Evolutionary conservation across 2,113 vertebrate species (phyloP).

Genomic region (Oceanodroma tethys): DNA sequence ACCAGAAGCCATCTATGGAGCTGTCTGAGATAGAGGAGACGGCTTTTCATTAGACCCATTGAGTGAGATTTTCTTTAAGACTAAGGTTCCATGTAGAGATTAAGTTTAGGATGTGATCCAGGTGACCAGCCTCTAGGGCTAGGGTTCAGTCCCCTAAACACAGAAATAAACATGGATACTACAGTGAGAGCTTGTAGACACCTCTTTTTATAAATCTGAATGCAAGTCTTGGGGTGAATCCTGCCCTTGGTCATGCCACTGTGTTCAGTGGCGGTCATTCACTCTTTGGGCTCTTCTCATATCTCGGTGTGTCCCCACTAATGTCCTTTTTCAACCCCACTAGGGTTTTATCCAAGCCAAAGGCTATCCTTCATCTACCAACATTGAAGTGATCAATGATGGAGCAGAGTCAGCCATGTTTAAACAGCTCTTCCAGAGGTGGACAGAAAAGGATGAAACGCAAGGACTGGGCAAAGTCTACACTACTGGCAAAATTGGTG

Average conservation of each 20-base stretch:
- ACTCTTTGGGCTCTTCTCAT: background rate
- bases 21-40: background rate
- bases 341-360: conserved; percentile 91
- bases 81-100: background rate
- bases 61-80: background rate
- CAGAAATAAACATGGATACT: background rate
- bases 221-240: background rate
- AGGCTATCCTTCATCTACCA: conserved; percentile 83
- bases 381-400: conserved; percentile 83
- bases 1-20: background rate
- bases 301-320: background rate
- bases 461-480: conserved; percentile 80
- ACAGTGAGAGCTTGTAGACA: background rate
- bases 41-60: background rate
- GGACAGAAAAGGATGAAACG: conserved; percentile 77
- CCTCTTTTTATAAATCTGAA: background rate
- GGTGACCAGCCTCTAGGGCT: background rate
- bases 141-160: background rate
- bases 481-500: conserved; percentile 83
- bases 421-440: conserved; percentile 88
- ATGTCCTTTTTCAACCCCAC: background rate
- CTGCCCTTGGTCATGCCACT: background rate
- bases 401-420: conserved; percentile 89
- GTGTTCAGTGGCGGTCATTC: background rate
- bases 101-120: background rate